Percentiles rank a stretch among this genome's conserved stretches.
These are phyloP conservation scores for Dromaius novaehollandiae DNA, from an alignment of 2,113 vertebrate genomes.

Conservation along the genomic window DNA sequence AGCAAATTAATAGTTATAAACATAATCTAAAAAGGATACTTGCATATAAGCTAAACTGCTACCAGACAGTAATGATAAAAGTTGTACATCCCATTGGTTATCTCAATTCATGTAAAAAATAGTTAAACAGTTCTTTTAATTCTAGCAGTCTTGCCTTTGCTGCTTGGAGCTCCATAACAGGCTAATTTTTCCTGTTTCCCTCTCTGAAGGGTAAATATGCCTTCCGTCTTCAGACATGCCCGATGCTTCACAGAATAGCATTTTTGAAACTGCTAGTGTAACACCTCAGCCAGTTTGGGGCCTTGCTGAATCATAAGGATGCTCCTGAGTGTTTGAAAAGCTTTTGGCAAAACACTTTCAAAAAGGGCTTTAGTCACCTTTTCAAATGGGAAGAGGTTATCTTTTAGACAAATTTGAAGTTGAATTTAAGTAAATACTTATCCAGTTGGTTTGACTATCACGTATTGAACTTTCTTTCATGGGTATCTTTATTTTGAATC, in stretches of 20 bases:
- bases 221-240: neutral
- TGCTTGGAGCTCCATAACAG: neutral
- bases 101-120: neutral
- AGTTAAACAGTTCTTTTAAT: neutral
- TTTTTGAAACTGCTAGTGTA: neutral
- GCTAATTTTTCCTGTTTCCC: neutral
- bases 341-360: neutral
- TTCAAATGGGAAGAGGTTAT: neutral
- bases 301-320: neutral
- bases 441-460: neutral
- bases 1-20: neutral
- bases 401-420: neutral
- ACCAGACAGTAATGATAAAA: neutral
- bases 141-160: neutral
- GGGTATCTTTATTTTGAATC: neutral
- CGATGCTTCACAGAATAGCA: neutral
- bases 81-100: neutral
- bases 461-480: neutral
- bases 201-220: neutral
- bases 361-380: neutral
- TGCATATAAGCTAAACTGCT: neutral
- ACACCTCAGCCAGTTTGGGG: too few relatives aligned
- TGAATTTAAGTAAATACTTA: neutral
- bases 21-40: neutral
- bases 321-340: neutral